These are phyloP conservation scores for Campylorhamphus procurvoides DNA, from an alignment of 2,113 vertebrate species.

Conservation along the genomic window DNA sequence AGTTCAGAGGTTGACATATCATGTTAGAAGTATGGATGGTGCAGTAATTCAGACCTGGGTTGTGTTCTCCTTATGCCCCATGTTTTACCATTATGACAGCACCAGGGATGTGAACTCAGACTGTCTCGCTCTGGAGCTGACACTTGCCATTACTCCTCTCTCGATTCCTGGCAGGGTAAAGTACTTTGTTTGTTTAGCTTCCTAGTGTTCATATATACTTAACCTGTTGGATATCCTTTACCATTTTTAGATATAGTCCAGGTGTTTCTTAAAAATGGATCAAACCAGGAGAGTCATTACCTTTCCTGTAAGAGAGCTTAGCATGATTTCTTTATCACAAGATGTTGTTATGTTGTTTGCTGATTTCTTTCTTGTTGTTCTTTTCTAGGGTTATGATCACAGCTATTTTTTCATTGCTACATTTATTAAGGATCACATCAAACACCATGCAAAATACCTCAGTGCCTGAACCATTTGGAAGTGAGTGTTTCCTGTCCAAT, in stretches of 20 bases:
- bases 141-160: background rate
- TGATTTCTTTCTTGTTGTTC: background rate
- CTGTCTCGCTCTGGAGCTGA: background rate
- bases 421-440: constrained; percentile 92
- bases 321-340: background rate
- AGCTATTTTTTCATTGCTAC: constrained; percentile 96
- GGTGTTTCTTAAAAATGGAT: background rate
- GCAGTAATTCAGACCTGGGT: background rate
- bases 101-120: background rate
- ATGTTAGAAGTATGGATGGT: background rate
- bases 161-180: background rate
- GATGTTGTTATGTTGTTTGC: background rate
- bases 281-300: background rate
- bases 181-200: background rate
- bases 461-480: constrained; percentile 75
- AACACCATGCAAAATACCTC: constrained; percentile 94
- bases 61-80: background rate
- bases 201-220: background rate
- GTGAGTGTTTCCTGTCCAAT: background rate
- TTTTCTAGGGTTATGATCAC: constrained; percentile 91
- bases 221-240: background rate
- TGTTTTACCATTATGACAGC: background rate
- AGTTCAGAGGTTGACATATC: background rate
- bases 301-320: background rate
- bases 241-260: background rate